These are phyloP conservation scores for Pseudopipra pipra DNA, from an alignment of 2,113 vertebrate species.

Conservation along the genomic window DNA sequence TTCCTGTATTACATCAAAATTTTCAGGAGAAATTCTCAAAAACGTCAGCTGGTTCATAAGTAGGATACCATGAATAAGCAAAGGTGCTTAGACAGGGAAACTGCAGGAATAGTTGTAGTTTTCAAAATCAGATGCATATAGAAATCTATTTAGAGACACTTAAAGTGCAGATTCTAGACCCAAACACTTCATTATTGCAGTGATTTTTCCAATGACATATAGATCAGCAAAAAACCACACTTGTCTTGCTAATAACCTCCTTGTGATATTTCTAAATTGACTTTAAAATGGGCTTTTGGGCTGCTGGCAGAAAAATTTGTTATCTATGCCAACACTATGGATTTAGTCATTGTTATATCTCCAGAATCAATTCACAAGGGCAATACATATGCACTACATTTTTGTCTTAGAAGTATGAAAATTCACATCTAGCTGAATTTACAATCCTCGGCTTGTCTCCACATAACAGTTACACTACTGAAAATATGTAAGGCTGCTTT, in stretches of 20 bases:
- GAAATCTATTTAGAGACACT: neutral
- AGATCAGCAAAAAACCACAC: neutral
- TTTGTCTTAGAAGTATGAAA: neutral
- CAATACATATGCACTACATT: neutral
- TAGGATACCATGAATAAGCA: neutral
- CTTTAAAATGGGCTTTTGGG: neutral
- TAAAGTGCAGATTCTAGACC: neutral
- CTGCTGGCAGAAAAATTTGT: neutral
- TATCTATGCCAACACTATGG: neutral
- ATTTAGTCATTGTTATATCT: neutral
- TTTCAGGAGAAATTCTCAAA: neutral
- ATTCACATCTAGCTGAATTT: neutral
- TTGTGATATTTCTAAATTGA: neutral
- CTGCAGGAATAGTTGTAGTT: neutral
- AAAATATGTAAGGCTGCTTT: neutral
- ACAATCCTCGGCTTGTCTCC: neutral
- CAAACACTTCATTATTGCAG: neutral
- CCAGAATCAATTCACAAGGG: neutral
- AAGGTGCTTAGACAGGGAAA: neutral
- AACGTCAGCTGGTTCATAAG: neutral
- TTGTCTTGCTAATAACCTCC: neutral
- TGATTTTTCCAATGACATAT: neutral
- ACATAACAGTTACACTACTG: neutral
- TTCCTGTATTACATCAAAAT: neutral
- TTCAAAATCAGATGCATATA: neutral